These are phyloP conservation scores for Mystacides longicornis DNA, from an alignment of 2,888 invertebrate genomes.

Conservation along the genomic window DNA sequence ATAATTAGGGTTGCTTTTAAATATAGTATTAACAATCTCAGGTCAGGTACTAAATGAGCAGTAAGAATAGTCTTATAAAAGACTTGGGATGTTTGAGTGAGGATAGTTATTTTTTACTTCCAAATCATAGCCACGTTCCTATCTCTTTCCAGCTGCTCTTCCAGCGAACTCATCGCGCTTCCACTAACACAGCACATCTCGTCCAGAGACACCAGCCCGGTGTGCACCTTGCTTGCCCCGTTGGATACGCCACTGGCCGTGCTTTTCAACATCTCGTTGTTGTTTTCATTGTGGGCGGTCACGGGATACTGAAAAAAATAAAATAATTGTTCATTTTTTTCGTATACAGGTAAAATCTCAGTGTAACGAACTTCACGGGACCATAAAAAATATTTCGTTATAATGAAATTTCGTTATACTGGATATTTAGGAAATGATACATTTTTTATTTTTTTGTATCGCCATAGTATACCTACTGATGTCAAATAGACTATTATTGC, in stretches of 20 bases:
- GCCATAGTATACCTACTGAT: too few species aligned
- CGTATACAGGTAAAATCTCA: too few species aligned
- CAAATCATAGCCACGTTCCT: conserved; percentile 64
- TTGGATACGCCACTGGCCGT: conserved; percentile 44
- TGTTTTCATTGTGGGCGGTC: conserved; percentile 38
- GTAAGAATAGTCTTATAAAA: too few species aligned
- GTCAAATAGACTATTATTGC: too few species aligned
- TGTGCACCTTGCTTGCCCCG: conserved; percentile 36
- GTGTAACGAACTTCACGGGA: too few species aligned
- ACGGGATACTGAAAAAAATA: conserved; percentile 43
- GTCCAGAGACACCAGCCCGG: conserved; percentile 58
- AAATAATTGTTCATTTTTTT: conserved; percentile 52
- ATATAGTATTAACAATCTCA: too few species aligned
- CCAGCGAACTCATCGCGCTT: conserved; percentile 60
- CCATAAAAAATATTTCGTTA: conserved; percentile 53
- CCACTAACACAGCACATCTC: conserved; percentile 78
- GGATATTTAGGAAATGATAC: too few species aligned
- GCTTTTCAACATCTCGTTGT: conserved; percentile 36
- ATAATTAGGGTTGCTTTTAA: too few species aligned
- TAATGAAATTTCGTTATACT: not conserved
- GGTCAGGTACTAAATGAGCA: too few species aligned
- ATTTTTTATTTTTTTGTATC: too few species aligned
- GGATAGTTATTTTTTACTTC: conserved; percentile 38
- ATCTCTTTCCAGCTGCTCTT: conserved; percentile 70
- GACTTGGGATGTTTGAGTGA: too few species aligned